Evolutionary conservation across 2,888 invertebrate species (phyloP), one percentile per base, ranked within the genome.

Genomic region (Eledone cirrhosa): DNA sequence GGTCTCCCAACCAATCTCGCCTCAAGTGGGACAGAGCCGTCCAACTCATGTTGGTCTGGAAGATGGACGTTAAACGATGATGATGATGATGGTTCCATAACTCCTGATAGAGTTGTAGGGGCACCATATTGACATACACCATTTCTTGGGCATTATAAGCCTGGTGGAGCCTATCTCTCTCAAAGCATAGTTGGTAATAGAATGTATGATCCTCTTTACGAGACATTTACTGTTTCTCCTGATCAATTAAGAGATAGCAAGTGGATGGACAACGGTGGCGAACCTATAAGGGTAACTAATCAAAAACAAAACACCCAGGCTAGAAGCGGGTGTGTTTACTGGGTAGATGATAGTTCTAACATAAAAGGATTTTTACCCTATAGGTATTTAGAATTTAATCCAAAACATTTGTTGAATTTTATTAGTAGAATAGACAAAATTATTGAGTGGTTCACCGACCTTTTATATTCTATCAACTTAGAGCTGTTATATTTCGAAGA

Each of bases 401-500:
- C n/a, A 14, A 80, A 85, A 8, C 84, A 33, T 53, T 67, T 92
- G 8, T 87, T 81, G 48, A 84, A 85, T 78, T 78, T 86, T 79
- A 83, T 82, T 7, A 29, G 19, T 11, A 83, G 86, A 77, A 80
- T 87, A 16, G 87, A 90, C 67, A 85, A 78, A 22, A 80, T 89
- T 2, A 78, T 90, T 8, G 79, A 84, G 8, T 90, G 90, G 90
- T 89, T 90, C 80, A 82, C 82, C 8, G 82, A 85, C 48, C 77
- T 86, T 29, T 79, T 80, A 22, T 92, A 91, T 78, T 94, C 94
- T 16, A 93, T 94, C 0, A 95, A 95, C 91, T 90, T 95, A 78
- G 93, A 94, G 1, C 91, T 94, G 90, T 79, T 94, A 67, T 95
- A 95, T 86, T 93, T 94, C 85, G 93, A 94, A 84, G 93, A 95